Evolutionary conservation across 2,113 vertebrate genomes (phyloP).

Genomic region (Meles meles): DNA sequence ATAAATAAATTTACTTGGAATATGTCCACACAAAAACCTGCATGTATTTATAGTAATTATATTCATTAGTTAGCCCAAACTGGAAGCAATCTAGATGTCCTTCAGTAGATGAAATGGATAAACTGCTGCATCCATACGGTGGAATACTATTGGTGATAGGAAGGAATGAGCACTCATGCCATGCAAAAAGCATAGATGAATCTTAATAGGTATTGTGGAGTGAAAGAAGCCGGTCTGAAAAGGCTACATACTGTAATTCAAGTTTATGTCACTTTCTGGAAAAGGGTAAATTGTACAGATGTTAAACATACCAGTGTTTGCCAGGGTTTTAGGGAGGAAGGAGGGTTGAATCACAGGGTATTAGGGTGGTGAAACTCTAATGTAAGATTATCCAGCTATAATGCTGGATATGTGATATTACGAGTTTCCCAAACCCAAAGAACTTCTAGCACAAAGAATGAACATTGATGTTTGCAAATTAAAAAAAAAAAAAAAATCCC

Average conservation of each 20-base stretch:
- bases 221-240: background rate
- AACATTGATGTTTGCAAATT: background rate
- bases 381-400: background rate
- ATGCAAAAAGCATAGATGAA: background rate
- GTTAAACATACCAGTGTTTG: background rate
- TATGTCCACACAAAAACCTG: background rate
- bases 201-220: background rate
- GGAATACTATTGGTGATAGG: background rate
- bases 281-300: background rate
- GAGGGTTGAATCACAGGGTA: background rate
- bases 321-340: background rate
- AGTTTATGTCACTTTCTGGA: background rate
- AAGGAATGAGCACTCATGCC: background rate
- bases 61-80: background rate
- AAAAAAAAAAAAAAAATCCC: background rate
- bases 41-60: background rate
- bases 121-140: background rate
- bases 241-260: background rate
- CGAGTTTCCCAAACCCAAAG: background rate
- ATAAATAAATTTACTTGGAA: background rate
- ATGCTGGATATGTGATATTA: background rate
- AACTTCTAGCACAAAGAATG: background rate
- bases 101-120: background rate
- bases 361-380: background rate
- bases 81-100: background rate